Evolutionary conservation across 2,888 invertebrate species (phyloP), one percentile per base, ranked within the genome.

Genomic region (Bombylius major): DNA sequence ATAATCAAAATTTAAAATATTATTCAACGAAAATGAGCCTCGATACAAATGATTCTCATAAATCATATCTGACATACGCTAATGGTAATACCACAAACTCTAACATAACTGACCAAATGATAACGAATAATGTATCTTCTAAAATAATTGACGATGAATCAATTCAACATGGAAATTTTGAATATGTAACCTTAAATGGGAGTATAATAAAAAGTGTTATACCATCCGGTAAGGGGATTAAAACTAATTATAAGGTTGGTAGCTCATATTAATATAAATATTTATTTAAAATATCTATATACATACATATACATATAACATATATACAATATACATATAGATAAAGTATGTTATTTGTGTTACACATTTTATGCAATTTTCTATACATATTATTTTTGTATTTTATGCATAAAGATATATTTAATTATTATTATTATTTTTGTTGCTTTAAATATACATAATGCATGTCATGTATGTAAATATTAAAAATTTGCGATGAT

Each of bases 141-240:
- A 47, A 51, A 61, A 63, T 57, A 58, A 60, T 47, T 59, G 58
- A 51, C 55, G 62, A 58, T 58, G 60, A 50, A 52, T 11, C 39
- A 56, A 54, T 50, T 56, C 59, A 58, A 53, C 53, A 60, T 57
- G 71, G 70, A 58, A 68, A 69, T 39, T 73, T 74, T 57, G 69
- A 70, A 60, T 75, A 73, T 62, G 70, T 72, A 54, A 75, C 74
- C 55, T 62, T 72, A 51, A 69, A 72, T 58, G 74, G 74, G 60
- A 72, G 70, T 61, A 70, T 75, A 58, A 75, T 75, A 60, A 69
- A 70, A 62, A 75, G 74, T 62, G 74, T 75, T 60, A 67, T 70
- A 62, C 69, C 74, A 58, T 73, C 74, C 59, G 74, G 74, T 66
- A 75, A 73, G 68, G 72, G 74, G 53, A 65, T 65, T 32, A 55